Evolutionary conservation across 2,888 invertebrate genomes (phyloP).

Genomic region (Magallana nippona): DNA sequence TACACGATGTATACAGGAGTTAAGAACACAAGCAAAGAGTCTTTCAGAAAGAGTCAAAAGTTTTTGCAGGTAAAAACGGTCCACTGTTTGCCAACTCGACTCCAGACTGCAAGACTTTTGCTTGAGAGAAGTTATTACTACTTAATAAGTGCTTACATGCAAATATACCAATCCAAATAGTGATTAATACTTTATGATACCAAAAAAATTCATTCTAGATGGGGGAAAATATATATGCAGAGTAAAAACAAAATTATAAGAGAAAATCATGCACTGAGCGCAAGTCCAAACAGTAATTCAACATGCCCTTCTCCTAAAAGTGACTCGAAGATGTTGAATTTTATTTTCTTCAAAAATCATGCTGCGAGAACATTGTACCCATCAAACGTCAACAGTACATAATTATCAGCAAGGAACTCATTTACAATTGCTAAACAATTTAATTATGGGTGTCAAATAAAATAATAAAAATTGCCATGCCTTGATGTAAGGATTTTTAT

Average conservation of each 20-base stretch:
- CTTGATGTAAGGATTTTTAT: background rate
- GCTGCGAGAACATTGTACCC: background rate
- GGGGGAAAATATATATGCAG: background rate
- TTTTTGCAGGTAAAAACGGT: too few relatives aligned
- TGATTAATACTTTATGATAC: conserved; percentile 14
- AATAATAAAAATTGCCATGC: background rate
- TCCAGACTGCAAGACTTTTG: conserved; percentile 16
- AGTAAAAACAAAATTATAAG: conserved; percentile 8
- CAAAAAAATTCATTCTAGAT: conserved; percentile 1
- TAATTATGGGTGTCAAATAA: background rate
- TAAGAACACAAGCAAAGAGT: background rate
- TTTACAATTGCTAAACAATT: conserved; percentile 26
- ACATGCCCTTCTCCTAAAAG: background rate
- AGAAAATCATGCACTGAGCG: too few relatives aligned
- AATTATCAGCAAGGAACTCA: conserved; percentile 15
- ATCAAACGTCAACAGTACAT: background rate
- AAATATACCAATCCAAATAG: conserved; percentile 31
- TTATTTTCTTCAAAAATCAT: background rate
- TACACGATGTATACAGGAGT: conserved; percentile 9
- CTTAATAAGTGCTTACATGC: conserved; percentile 21
- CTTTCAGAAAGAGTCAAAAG: too few relatives aligned
- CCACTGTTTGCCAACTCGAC: background rate
- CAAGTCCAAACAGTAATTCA: background rate
- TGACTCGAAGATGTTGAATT: background rate
- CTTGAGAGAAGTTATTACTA: conserved; percentile 16